Conservation (phyloP, 2,113 vertebrate genomes). For the Natator depressus region DNA sequence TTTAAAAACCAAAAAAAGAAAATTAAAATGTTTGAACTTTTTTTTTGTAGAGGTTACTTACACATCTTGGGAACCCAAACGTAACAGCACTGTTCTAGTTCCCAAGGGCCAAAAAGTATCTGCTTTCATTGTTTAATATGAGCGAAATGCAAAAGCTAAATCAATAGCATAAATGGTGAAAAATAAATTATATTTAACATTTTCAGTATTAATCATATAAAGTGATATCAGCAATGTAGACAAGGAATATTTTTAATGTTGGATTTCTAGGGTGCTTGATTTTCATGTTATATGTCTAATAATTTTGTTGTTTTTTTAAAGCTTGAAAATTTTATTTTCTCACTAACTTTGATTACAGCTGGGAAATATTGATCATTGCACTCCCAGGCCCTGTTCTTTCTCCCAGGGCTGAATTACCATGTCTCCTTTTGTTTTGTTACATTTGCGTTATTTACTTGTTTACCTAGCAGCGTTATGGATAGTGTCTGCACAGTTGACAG, state of each 20-base stretch:
- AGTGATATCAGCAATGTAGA: accelerated
- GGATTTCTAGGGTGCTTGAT: not conserved
- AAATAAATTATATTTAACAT: not conserved
- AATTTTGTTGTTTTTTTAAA: not conserved
- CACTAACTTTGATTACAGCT: not conserved
- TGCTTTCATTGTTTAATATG: not conserved
- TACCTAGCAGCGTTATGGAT: not conserved
- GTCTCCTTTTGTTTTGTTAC: accelerated
- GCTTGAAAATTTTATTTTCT: not conserved
- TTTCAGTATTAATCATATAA: not conserved
- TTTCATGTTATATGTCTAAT: not conserved
- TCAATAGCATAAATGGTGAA: not conserved
- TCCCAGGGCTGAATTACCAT: not conserved
- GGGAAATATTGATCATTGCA: not conserved
- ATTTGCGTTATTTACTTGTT: not conserved
- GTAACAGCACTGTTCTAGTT: accelerated
- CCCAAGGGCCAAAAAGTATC: accelerated
- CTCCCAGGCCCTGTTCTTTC: not conserved
- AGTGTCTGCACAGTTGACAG: not conserved
- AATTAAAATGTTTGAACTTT: accelerated
- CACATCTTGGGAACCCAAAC: not conserved
- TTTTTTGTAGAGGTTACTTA: not conserved
- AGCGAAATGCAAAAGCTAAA: not conserved
- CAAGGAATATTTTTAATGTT: not conserved
- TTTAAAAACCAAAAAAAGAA: not conserved